Evolutionary conservation across 2,888 invertebrate genomes (phyloP).

Genomic region (Agrilus mali): DNA sequence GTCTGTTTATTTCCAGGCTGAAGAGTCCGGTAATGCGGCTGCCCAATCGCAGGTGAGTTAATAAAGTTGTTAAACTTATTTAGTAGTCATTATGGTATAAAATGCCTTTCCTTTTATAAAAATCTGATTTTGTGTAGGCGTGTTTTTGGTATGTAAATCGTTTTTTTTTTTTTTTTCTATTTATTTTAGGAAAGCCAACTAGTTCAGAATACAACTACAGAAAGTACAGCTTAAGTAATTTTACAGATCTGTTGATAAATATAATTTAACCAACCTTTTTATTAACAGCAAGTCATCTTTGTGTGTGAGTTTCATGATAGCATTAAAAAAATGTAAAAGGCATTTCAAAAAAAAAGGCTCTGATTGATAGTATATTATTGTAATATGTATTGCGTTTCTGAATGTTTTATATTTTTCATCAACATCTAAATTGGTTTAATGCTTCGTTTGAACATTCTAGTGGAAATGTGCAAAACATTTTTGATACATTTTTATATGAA

Average conservation of each 20-base stretch:
- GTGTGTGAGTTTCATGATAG: conserved; percentile 34
- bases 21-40: background rate
- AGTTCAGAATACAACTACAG: conserved; percentile 46
- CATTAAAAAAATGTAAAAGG: conserved; percentile 29
- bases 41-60: background rate
- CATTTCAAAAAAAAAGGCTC: conserved; percentile 25
- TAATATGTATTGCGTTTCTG: no score
- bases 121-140: no score
- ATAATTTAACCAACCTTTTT: conserved; percentile 25
- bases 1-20: no score
- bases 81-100: no score
- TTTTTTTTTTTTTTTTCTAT: conserved; percentile 12
- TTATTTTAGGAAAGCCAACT: conserved; percentile 42
- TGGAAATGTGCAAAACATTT: no score
- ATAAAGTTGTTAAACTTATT: no score
- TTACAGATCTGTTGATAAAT: conserved; percentile 16
- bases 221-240: conserved; percentile 43
- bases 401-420: no score
- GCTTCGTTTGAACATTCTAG: no score
- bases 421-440: background rate
- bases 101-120: conserved; percentile 5
- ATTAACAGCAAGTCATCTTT: conserved; percentile 31
- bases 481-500: no score
- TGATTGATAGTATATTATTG: background rate
- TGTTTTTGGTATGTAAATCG: no score